Percentiles rank a stretch among this genome's conserved stretches.
phyloP scores from a whole-genome alignment of 1,140 invertebrate genomes.

The Argopecten irradians region DNA sequence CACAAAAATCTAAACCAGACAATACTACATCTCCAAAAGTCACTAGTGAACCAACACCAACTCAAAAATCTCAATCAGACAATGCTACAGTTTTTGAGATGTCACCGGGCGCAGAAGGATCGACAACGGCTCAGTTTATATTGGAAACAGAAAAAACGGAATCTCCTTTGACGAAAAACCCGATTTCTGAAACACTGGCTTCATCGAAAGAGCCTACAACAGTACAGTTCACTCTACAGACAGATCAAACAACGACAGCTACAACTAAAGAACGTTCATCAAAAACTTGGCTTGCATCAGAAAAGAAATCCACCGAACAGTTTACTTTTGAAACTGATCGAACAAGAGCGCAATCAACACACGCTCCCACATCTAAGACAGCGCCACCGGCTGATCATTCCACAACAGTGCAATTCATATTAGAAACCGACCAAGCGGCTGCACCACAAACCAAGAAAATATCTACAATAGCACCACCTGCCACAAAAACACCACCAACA shows the following conservation, averaged over 20 bases:
- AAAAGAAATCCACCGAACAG: no score
- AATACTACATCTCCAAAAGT: neutral
- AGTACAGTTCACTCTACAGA: neutral
- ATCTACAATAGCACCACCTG: neutral
- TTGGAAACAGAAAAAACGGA: neutral
- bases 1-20: neutral
- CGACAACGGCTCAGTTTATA: neutral
- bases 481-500: neutral
- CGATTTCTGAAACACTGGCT: no score
- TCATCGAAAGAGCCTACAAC: neutral
- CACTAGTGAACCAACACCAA: neutral
- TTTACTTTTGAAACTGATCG: no score
- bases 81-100: neutral
- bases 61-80: neutral
- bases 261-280: no score
- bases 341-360: no score
- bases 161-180: neutral
- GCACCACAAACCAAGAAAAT: no score
- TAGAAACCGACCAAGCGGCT: no score
- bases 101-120: neutral
- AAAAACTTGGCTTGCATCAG: no score
- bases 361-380: no score
- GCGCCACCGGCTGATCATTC: no score
- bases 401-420: no score
- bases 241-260: no score